phyloP scores from a whole-genome alignment of 2,113 vertebrate genomes.

The Otus sunia region DNA sequence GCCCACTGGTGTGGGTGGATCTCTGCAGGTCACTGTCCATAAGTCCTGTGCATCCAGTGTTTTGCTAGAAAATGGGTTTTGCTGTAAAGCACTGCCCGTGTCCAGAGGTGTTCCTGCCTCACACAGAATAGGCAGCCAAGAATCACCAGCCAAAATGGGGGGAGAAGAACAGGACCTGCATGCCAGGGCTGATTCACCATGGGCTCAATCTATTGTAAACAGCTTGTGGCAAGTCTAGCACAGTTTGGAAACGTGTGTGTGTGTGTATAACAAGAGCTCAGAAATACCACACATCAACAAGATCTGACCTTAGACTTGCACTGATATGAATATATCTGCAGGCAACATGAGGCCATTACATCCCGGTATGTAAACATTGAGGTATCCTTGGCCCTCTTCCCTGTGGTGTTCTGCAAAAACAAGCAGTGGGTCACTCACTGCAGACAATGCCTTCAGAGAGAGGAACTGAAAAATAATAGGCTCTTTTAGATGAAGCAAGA shows the following conservation, averaged over 20 bases:
- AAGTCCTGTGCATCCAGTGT: rapidly evolving
- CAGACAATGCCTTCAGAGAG: conserved; percentile 36
- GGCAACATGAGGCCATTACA: background rate
- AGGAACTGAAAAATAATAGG: background rate
- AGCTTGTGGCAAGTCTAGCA: background rate
- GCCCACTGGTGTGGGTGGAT: background rate
- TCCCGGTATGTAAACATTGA: background rate
- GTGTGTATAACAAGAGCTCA: background rate
- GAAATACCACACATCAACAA: background rate
- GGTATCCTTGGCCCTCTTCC: background rate
- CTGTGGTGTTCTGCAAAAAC: conserved; percentile 24
- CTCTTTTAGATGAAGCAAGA: background rate
- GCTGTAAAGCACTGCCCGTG: background rate
- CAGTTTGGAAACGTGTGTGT: background rate
- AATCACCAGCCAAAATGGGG: background rate
- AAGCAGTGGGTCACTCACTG: conserved; percentile 50
- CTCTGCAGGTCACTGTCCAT: background rate
- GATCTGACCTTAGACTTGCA: background rate
- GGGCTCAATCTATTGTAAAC: background rate
- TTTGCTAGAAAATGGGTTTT: background rate
- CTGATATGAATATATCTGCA: background rate
- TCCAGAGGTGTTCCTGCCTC: background rate
- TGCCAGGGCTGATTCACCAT: background rate
- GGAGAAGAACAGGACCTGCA: background rate
- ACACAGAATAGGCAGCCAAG: background rate